These are phyloP conservation scores for Bombus confusus DNA, from an alignment of 1,140 invertebrate genomes.

Conservation along the genomic window DNA sequence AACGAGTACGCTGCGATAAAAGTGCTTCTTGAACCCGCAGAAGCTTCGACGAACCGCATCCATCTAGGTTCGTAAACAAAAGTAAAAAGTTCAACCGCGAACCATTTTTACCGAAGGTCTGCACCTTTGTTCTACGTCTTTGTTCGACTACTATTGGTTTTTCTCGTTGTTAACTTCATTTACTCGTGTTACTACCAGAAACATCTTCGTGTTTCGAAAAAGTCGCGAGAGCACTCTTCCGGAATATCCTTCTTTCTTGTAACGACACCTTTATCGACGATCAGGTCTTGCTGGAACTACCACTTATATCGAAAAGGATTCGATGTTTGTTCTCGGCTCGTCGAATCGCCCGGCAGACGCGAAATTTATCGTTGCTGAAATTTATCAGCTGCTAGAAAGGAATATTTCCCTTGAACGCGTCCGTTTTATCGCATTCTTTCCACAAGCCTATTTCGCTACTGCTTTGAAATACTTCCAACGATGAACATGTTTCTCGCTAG, in stretches of 20 bases:
- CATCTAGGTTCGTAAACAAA: slow-evolving; percentile 27
- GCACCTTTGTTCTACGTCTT: slow-evolving; percentile 1
- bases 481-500: not conserved
- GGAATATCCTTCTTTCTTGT: not conserved
- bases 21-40: slow-evolving; percentile 17
- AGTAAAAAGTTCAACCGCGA: slow-evolving; percentile 15
- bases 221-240: not conserved
- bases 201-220: not conserved
- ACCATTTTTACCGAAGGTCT: not conserved
- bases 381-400: slow-evolving; percentile 7
- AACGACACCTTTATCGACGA: slow-evolving; percentile 7
- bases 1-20: not conserved
- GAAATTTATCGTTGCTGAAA: not conserved
- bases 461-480: not conserved
- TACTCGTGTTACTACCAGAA: not conserved
- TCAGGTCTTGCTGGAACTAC: not conserved
- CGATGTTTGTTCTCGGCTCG: slow-evolving; percentile 6
- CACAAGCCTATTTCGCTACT: not conserved
- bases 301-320: slow-evolving; percentile 11
- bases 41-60: not conserved
- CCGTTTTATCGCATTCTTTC: not conserved
- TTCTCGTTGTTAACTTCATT: not conserved
- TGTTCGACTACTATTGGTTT: not conserved
- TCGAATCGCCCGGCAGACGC: not conserved
- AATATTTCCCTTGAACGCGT: not conserved